These are phyloP conservation scores for Mobula birostris DNA, from an alignment of 2,113 vertebrate species.

Conservation along the genomic window DNA sequence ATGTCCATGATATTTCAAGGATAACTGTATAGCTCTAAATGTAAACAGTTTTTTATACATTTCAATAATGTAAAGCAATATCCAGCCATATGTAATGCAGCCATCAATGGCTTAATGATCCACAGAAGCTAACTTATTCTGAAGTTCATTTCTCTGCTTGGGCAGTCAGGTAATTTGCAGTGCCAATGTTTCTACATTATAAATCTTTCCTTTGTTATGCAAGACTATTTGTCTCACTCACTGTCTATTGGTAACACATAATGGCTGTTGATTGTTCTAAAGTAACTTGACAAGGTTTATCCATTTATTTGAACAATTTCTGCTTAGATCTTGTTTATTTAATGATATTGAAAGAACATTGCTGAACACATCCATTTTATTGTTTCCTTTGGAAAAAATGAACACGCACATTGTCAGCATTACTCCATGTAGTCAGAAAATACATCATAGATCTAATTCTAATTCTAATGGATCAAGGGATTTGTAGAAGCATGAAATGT, in stretches of 20 bases:
- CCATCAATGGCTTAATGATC: background rate
- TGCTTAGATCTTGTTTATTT: background rate
- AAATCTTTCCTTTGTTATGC: background rate
- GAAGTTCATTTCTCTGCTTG: background rate
- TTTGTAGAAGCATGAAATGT: background rate
- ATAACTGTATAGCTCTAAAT: background rate
- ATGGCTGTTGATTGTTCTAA: background rate
- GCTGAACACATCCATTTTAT: background rate
- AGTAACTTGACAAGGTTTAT: background rate
- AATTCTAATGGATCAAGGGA: background rate
- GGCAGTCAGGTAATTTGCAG: background rate
- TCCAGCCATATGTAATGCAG: no score
- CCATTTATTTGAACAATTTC: background rate
- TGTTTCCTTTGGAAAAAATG: background rate
- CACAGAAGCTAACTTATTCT: background rate
- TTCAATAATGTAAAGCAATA: background rate
- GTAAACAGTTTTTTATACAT: background rate
- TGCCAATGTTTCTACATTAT: background rate
- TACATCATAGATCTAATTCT: background rate
- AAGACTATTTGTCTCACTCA: background rate
- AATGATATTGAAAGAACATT: background rate
- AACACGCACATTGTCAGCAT: background rate
- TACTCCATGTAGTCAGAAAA: background rate
- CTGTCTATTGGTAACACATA: background rate
- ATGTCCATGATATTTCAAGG: no score